These are phyloP conservation scores for Autographa pulchrina DNA, from an alignment of 2,888 invertebrate genomes.

Conservation along the genomic window DNA sequence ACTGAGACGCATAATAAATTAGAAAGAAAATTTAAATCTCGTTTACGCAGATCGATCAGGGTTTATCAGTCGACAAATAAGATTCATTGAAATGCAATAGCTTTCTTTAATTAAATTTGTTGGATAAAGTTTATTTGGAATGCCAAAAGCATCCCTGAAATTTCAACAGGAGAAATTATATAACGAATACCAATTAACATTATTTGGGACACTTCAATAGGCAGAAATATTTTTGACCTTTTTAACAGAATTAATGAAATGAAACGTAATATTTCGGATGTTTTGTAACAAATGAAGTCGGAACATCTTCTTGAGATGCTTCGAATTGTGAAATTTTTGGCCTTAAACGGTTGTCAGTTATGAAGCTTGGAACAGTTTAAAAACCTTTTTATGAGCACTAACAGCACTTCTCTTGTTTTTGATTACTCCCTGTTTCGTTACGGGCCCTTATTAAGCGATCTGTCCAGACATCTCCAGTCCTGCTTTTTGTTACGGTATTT, in stretches of 20 bases:
- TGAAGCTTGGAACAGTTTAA: conserved; percentile 73
- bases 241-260: conserved; percentile 14
- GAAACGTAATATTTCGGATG: conserved; percentile 45
- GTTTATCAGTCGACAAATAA: conserved; percentile 38
- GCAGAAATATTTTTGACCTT: background rate
- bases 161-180: background rate
- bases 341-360: conserved; percentile 71
- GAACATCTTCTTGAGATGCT: conserved; percentile 65
- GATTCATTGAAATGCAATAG: conserved; percentile 27
- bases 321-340: conserved; percentile 71
- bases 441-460: conserved; percentile 75
- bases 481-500: conserved; percentile 64
- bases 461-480: conserved; percentile 66
- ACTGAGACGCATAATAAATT: conserved; percentile 59
- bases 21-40: conserved; percentile 55
- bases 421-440: conserved; percentile 72
- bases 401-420: conserved; percentile 72
- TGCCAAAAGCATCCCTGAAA: background rate
- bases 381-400: conserved; percentile 75
- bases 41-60: conserved; percentile 51
- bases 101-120: background rate
- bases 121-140: conserved; percentile 3
- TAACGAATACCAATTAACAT: background rate
- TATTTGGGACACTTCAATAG: background rate
- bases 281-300: conserved; percentile 63